Base-by-base conservation (phyloP, 2,113 vertebrate species). In the Lagopus leucura region DNA sequence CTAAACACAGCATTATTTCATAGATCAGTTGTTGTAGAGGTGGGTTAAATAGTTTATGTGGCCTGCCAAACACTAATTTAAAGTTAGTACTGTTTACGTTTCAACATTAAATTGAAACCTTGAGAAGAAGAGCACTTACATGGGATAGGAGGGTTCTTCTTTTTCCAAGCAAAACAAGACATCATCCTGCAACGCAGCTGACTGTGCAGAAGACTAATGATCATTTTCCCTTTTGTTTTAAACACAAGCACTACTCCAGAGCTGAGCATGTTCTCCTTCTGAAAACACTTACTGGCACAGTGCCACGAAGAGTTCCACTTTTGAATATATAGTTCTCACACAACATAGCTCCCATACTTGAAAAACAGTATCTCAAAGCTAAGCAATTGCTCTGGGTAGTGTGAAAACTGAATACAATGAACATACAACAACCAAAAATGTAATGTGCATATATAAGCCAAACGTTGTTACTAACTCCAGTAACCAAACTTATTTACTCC, bases 121-220 rank as follows among this genome's bases (percentile, higher is more conserved):
- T 45, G 52, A 45, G 61, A 83, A 92, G 45, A 30, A 22, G 42
- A 61, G 17, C 0, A 2, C 5, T 47, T 14, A 58, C 38, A 60
- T 52, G 22, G 32, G 52, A 75, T 15, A 74, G 76, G 69, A 92
- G 83, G 71, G 38, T 13, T 71, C 28, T 25, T 25, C 47, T 74
- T 88, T 58, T 57, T 74, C 65, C 77, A 92, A 25, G 21, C n/a
- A 54, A 84, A 95, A 55, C 42, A 90, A 71, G 73, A 58, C n/a
- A 50, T 61, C 10, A 63, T 42, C 64, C 69, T 81, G 50, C 28
- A 63, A 80, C 13, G 65, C 18, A 86, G 86, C 52, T 86, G 55
- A 42, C 61, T 83, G 2, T 19, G 30, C 45, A 86, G 45, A 74
- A 88, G 45, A 58, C 27, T 71, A 58, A 86, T 8, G n/a, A 73